These are phyloP conservation scores for Hydrotaea cyrtoneurina DNA, from an alignment of 2,888 invertebrate species.

Conservation along the genomic window DNA sequence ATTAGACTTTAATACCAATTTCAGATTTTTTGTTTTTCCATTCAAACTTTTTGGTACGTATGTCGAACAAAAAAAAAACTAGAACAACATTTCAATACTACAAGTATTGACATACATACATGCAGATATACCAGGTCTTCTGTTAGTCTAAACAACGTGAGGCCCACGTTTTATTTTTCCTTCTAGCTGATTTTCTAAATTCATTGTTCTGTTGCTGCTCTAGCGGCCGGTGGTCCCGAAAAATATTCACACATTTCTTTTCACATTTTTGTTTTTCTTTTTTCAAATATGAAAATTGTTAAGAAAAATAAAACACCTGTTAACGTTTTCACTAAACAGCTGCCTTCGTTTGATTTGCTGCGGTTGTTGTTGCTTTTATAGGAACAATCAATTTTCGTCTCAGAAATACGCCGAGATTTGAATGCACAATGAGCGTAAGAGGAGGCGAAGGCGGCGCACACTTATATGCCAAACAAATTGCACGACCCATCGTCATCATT, in stretches of 20 bases:
- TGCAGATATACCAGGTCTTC: not conserved
- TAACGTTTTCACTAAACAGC: slow-evolving; percentile 45
- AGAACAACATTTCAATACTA: not conserved
- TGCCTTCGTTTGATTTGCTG: not conserved
- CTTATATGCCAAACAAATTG: no score
- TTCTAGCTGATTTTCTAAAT: not conserved
- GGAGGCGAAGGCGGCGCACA: not conserved
- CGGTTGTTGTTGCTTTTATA: not conserved
- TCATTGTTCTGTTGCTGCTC: slow-evolving; percentile 23
- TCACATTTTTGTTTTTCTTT: not conserved
- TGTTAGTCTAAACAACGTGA: slow-evolving; percentile 30
- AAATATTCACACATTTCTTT: slow-evolving; percentile 9
- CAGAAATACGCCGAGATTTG: not conserved
- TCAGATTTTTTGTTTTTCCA: slow-evolving; percentile 3
- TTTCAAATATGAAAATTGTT: slow-evolving; percentile 32
- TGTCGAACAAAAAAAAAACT: not conserved
- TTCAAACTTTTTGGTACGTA: not conserved
- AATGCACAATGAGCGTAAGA: not conserved
- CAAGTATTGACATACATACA: not conserved
- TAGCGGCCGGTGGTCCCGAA: not conserved
- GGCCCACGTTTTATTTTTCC: slow-evolving; percentile 44
- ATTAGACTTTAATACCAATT: slow-evolving; percentile 42
- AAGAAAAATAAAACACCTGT: slow-evolving; percentile 61
- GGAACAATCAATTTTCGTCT: not conserved
- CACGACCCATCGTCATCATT: no score